Conservation (phyloP, 1,140 invertebrate species). For the Oscheius sp. region DNA sequence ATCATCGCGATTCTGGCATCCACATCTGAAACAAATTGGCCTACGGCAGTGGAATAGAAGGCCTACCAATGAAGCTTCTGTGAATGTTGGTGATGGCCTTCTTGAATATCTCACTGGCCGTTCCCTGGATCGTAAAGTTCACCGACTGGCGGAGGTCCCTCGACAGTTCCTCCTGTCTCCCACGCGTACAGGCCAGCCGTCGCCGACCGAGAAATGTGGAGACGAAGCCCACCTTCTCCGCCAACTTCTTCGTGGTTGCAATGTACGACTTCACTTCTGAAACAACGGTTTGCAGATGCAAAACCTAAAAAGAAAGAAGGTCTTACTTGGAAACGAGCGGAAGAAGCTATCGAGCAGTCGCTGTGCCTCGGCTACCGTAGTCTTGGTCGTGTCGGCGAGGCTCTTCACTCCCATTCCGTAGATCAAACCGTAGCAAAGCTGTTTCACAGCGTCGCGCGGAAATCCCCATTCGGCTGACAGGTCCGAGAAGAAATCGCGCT, state of each 20-base stretch:
- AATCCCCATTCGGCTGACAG: conserved; percentile 12
- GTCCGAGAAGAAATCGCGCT: conserved; percentile 15
- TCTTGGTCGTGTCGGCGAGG: conserved; percentile 76
- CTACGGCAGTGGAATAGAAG: not conserved
- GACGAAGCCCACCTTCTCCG: conserved; percentile 74
- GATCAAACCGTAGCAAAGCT: conserved; percentile 90
- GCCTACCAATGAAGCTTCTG: conserved; percentile 42
- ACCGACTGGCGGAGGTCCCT: conserved; percentile 91
- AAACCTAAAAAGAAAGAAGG: not conserved
- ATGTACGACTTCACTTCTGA: conserved; percentile 69
- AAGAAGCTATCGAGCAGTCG: conserved; percentile 80
- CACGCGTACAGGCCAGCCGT: conserved; percentile 68
- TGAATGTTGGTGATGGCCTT: conserved; percentile 80
- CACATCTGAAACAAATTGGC: conserved; percentile 21
- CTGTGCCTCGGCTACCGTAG: conserved; percentile 77
- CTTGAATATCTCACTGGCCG: conserved; percentile 90
- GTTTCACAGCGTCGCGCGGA: conserved; percentile 16
- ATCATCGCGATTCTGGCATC: conserved; percentile 76
- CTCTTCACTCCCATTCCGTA: conserved; percentile 91
- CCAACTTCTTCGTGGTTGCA: conserved; percentile 70
- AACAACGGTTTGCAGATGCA: conserved; percentile 30
- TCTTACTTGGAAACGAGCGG: conserved; percentile 72
- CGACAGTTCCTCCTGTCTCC: conserved; percentile 69
- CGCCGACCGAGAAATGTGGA: conserved; percentile 77
- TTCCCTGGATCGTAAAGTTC: conserved; percentile 90